phyloP scores from a whole-genome alignment of 35 echinoderm and acorn worm species.

The Holothuria glaberrima region DNA sequence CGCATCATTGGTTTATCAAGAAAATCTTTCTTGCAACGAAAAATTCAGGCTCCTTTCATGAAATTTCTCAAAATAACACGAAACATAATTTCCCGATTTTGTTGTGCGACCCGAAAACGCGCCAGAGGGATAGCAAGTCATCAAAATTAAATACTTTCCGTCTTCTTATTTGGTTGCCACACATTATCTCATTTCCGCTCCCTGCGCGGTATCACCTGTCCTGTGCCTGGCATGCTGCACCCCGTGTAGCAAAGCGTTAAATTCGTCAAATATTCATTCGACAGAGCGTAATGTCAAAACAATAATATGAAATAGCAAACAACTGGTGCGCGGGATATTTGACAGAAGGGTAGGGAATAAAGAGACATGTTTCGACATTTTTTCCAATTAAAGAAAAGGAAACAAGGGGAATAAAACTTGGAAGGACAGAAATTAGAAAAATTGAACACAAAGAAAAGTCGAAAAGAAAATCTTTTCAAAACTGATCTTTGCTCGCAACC shows the following conservation, averaged over 20 bases:
- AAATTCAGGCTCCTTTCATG: too few species aligned
- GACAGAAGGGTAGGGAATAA: constrained; percentile 13
- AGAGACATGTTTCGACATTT: constrained; percentile 19
- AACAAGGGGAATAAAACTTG: not conserved
- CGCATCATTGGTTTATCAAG: too few species aligned
- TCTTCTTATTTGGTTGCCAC: constrained; percentile 32
- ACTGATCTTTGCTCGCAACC: too few species aligned
- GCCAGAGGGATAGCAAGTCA: constrained; percentile 24
- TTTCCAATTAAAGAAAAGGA: constrained; percentile 23
- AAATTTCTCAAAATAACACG: constrained; percentile 40
- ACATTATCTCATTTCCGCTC: constrained; percentile 46
- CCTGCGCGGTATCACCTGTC: constrained; percentile 43
- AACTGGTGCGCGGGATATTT: constrained; percentile 40
- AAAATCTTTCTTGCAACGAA: too few species aligned
- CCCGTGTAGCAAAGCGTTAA: constrained; percentile 47
- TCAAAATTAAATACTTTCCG: constrained; percentile 39
- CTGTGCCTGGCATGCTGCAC: constrained; percentile 11
- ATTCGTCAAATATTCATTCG: constrained; percentile 50
- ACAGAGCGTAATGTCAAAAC: constrained; percentile 33
- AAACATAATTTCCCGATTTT: constrained; percentile 49
- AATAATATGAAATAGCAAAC: constrained; percentile 2
- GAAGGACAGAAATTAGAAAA: too few species aligned
- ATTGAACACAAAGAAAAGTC: too few species aligned
- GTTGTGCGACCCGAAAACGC: constrained; percentile 37
- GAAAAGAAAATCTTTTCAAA: too few species aligned